Base-by-base conservation (phyloP, 1,140 invertebrate species). In the Anoplolepis gracilipes region DNA sequence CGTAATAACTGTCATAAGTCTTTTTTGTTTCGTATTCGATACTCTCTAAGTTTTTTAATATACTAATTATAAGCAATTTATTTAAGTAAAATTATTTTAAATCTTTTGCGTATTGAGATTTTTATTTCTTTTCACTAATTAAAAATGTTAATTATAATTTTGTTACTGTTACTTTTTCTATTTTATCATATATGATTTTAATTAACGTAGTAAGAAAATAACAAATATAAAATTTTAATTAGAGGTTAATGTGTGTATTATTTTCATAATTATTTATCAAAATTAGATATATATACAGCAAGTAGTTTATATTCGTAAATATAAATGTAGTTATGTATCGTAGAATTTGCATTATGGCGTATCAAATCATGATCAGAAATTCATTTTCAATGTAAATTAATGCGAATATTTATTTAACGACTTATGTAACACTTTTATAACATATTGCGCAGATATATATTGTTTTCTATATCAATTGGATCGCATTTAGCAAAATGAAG, bases 381-480 rank as follows among this genome's bases (percentile, higher is more conserved):
- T 13, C 57, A 62, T 53, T 84, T 59, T 64, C n/a, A 16, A 7
- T 30, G 1, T 25, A 49, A 61, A 72, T 30, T 22, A 59, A 10
- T 11, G 16, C 65, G 11, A 59, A 81, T 81, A 57, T 81, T 72
- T 81, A 72, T 72, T 72, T 81, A 70, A 7, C 46, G 16, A 11
- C 19, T 22, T n/a, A 25, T 16, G 42, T 42, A 22, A 69, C 57
- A 57, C 25, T 70, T 70, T 22, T 30, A 30, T 33, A 81, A 30
- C 64, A 28, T 72, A 72, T 57, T 33, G 33, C 25, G 16, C 25
- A 49, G 19, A 57, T 53, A 67, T 53, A 67, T 53, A 30, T 42
- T 70, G 22, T 79, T 72, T 81, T 57, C 49, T 39, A 19, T 42
- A 70, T 70, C 33, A 22, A 72, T 81, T 30, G 25, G 6, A 42